phyloP scores from a whole-genome alignment of 64 coral and sea anemone species.

The Stichodactyla mertensii region DNA sequence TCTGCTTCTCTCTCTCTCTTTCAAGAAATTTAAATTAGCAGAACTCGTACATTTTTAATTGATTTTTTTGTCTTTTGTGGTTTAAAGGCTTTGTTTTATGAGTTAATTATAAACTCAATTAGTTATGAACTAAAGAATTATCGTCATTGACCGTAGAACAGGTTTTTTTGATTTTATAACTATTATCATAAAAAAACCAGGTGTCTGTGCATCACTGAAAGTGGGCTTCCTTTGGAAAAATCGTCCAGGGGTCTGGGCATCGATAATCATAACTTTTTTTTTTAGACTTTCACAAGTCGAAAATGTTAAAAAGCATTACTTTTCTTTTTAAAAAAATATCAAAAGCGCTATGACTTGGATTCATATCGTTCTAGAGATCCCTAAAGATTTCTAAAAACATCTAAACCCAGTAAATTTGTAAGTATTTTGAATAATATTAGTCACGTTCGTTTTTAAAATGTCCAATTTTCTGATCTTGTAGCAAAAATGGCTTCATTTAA shows the following conservation, averaged over 20 bases:
- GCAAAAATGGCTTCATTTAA: too few relatives aligned
- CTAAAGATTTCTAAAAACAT: not conserved
- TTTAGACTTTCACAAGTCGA: not conserved
- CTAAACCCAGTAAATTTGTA: not conserved
- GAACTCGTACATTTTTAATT: too few relatives aligned
- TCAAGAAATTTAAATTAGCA: too few relatives aligned
- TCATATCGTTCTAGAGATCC: not conserved
- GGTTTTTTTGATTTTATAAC: too few relatives aligned
- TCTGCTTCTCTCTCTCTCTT: not conserved
- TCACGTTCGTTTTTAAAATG: not conserved
- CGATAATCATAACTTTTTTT: not conserved
- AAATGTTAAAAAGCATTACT: not conserved
- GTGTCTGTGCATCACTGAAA: not conserved
- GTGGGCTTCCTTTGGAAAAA: not conserved
- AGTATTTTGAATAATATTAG: not conserved
- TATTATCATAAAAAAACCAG: too few relatives aligned
- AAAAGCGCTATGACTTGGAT: not conserved
- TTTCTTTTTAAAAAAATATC: not conserved
- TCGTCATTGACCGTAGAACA: too few relatives aligned
- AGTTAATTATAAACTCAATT: too few relatives aligned
- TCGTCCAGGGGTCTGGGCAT: not conserved
- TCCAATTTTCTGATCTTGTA: too few relatives aligned
- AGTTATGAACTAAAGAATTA: too few relatives aligned
- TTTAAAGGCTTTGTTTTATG: too few relatives aligned
- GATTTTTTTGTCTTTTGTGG: too few relatives aligned